Evolutionary conservation across 1,140 invertebrate genomes (phyloP).

Genomic region (Drosophila albomicans): DNA sequence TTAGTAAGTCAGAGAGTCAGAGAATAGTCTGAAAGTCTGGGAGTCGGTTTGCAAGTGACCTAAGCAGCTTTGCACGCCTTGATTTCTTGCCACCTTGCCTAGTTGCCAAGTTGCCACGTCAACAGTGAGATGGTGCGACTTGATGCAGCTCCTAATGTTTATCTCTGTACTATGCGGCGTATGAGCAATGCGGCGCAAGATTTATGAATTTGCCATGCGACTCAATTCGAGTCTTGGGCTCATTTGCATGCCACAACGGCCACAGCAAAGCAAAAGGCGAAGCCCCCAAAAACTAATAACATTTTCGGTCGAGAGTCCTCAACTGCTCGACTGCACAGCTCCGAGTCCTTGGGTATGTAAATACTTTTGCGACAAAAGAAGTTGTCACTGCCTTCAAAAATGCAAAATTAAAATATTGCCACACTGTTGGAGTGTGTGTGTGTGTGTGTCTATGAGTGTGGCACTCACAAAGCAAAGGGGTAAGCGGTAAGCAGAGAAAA

Average conservation of each 20-base stretch:
- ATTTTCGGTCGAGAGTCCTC: constrained; percentile 44
- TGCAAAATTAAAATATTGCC: constrained; percentile 73
- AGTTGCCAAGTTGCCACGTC: not conserved
- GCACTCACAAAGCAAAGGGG: constrained; percentile 48
- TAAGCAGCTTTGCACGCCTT: constrained; percentile 60
- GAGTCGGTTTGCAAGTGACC: constrained; percentile 18
- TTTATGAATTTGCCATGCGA: constrained; percentile 63
- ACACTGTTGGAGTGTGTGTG: constrained; percentile 20
- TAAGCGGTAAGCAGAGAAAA: constrained; percentile 38
- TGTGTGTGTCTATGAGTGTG: constrained; percentile 8
- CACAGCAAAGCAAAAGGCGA: constrained; percentile 34
- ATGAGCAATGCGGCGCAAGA: constrained; percentile 35
- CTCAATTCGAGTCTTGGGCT: constrained; percentile 35
- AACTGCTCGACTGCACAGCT: no score
- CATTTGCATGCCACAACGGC: constrained; percentile 40
- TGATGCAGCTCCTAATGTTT: constrained; percentile 5
- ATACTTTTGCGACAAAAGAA: constrained; percentile 70
- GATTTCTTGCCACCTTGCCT: constrained; percentile 7
- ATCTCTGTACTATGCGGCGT: constrained; percentile 10
- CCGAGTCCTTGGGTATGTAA: constrained; percentile 53
- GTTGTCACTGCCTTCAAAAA: constrained; percentile 74
- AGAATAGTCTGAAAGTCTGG: not conserved
- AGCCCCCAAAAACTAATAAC: constrained; percentile 56
- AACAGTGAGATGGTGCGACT: not conserved
- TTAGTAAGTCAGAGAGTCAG: constrained; percentile 23